Evolutionary conservation across 2,888 invertebrate species (phyloP).

Genomic region (Muschampia plurimacula): DNA sequence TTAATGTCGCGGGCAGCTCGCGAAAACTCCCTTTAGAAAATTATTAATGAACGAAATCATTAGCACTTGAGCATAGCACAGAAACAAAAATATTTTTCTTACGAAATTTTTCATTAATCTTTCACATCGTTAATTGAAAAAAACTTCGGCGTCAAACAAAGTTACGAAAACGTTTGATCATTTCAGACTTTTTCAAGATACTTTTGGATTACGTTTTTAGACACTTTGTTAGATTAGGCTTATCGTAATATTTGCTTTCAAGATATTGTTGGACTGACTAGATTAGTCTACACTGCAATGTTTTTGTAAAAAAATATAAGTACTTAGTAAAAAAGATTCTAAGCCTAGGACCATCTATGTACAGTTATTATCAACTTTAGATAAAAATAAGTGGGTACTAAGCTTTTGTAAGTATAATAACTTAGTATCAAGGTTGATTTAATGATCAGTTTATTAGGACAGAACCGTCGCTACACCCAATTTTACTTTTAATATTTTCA

Average conservation of each 20-base stretch:
- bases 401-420: no score
- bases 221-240: conserved; percentile 4
- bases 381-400: no score
- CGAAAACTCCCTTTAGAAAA: conserved; percentile 48
- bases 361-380: no score
- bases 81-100: conserved; percentile 39
- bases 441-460: no score
- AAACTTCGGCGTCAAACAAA: conserved; percentile 31
- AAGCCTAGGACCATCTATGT: no score
- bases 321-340: no score
- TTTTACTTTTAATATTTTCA: no score
- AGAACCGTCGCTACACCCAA: no score
- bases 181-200: conserved; percentile 22
- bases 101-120: conserved; percentile 36
- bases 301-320: no score
- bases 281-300: not conserved
- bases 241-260: not conserved
- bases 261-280: not conserved
- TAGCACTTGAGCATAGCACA: conserved; percentile 41
- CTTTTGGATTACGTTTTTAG: conserved; percentile 18
- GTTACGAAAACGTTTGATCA: conserved; percentile 30
- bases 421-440: no score
- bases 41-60: conserved; percentile 51
- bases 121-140: conserved; percentile 37
- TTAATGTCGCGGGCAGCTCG: conserved; percentile 26